Evolutionary conservation across 2,113 vertebrate genomes (phyloP).

Genomic region (Triplophysa rosa): DNA sequence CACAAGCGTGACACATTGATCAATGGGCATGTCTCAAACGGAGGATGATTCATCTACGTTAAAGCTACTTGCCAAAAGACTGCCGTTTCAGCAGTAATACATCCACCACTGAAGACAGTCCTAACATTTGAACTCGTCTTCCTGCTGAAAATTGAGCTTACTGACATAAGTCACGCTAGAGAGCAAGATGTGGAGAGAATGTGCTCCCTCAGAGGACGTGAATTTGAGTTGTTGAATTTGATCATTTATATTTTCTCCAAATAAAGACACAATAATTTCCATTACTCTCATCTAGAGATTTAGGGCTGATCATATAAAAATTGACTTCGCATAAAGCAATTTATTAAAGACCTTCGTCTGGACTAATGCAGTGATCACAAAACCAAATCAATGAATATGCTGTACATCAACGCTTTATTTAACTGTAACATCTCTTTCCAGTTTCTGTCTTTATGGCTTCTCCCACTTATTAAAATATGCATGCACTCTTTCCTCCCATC

Average conservation of each 20-base stretch:
- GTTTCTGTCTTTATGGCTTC: constrained; percentile 5
- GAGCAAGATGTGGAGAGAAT: constrained; percentile 3
- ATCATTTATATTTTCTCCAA: not conserved
- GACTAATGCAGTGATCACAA: constrained; percentile 7
- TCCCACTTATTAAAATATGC: constrained; percentile 37
- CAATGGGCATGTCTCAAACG: not conserved
- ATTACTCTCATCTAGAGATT: too few species aligned
- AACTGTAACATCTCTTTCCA: constrained; percentile 31
- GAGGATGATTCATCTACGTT: constrained; percentile 26
- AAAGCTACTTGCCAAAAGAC: constrained; percentile 13
- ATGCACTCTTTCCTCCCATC: constrained; percentile 40
- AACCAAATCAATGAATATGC: constrained; percentile 27
- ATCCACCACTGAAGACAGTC: constrained; percentile 20
- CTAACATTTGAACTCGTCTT: constrained; percentile 23
- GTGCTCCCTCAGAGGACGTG: not conserved
- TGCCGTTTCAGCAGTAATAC: constrained; percentile 21
- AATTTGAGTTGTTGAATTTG: not conserved
- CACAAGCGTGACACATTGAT: constrained; percentile 20
- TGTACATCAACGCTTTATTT: constrained; percentile 54
- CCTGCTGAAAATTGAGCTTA: constrained; percentile 37
- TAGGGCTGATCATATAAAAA: not conserved
- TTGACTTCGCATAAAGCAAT: not conserved
- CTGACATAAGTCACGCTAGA: constrained; percentile 18
- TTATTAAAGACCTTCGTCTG: not conserved
- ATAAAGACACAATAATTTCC: too few species aligned